Conservation (phyloP, 2,888 invertebrate genomes). For the Calephelis perditalis region DNA sequence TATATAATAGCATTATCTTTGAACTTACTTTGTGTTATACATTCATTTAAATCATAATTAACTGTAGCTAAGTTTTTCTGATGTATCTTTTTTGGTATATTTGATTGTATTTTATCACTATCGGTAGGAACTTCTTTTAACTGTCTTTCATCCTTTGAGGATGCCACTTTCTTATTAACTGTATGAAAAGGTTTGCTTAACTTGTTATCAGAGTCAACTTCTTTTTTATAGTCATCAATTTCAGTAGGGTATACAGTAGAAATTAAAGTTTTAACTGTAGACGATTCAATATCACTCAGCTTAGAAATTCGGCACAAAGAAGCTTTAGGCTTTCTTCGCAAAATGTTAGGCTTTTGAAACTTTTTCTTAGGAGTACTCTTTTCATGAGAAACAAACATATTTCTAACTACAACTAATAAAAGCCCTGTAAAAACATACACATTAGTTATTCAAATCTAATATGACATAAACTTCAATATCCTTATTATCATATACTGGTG, state of each 20-base stretch:
- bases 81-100: background rate
- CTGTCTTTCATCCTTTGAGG: background rate
- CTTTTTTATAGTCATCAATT: background rate
- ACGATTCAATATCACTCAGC: conserved; percentile 35
- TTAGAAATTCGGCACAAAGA: conserved; percentile 14
- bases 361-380: conserved; percentile 47
- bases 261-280: conserved; percentile 29
- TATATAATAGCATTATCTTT: too few relatives aligned
- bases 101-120: background rate
- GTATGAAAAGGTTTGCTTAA: background rate
- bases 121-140: background rate
- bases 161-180: background rate
- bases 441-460: too few relatives aligned
- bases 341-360: conserved; percentile 66
- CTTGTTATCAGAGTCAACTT: background rate
- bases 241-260: conserved; percentile 22
- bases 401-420: conserved; percentile 18
- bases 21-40: background rate
- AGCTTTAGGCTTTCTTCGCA: conserved; percentile 50
- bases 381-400: conserved; percentile 58
- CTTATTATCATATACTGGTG: too few relatives aligned
- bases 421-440: too few relatives aligned
- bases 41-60: background rate
- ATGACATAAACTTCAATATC: too few relatives aligned
- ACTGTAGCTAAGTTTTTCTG: background rate